Evolutionary conservation across 2,888 invertebrate species (phyloP).

Genomic region (Odontomyia ornata): DNA sequence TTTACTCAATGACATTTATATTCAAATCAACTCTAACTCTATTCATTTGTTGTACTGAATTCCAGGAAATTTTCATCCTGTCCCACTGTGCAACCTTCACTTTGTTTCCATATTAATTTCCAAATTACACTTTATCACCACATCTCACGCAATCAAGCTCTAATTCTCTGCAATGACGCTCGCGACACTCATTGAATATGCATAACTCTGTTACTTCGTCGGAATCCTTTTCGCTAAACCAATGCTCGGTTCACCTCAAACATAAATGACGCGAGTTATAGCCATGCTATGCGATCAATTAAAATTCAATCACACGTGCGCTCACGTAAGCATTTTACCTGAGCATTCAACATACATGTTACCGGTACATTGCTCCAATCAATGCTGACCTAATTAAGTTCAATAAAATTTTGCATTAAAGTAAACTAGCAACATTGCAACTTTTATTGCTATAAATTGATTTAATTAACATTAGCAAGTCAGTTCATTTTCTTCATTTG

Average conservation of each 20-base stretch:
- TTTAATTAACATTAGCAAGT: no score
- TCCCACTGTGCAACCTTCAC: background rate
- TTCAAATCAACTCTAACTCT: background rate
- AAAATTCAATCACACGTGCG: no score
- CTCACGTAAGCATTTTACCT: no score
- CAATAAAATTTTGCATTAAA: no score
- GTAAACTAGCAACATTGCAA: no score
- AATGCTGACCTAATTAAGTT: no score
- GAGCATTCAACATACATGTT: no score
- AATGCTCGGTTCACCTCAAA: background rate
- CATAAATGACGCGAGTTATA: constrained; percentile 31
- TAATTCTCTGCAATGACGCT: background rate
- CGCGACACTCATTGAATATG: constrained; percentile 14
- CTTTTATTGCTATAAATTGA: no score
- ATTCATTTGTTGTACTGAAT: background rate
- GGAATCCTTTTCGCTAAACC: background rate
- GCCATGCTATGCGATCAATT: no score
- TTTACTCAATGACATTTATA: background rate
- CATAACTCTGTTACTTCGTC: background rate
- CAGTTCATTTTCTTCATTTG: no score
- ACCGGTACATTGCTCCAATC: no score
- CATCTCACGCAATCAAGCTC: constrained; percentile 3
- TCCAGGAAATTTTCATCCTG: background rate
- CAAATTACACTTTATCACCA: constrained; percentile 16
- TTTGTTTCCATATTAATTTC: background rate